Conservation (phyloP, 2,113 vertebrate genomes). For the Syngnathus typhle region DNA sequence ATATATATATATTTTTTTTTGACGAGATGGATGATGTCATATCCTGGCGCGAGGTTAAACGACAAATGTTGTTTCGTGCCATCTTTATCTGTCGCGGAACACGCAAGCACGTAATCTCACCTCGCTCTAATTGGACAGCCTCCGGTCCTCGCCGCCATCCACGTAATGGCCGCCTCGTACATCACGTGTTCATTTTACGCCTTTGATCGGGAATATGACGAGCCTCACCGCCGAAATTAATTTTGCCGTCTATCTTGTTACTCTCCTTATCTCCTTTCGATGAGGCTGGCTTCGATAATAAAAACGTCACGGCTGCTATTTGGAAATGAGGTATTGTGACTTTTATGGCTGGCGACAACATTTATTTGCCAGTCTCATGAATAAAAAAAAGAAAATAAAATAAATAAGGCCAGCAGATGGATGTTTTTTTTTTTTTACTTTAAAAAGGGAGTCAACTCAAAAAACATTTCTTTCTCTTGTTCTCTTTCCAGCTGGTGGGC, state of each 20-base stretch:
- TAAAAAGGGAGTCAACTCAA: too few species aligned
- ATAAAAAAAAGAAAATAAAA: background rate
- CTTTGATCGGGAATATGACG: conserved; percentile 25
- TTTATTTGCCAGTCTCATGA: conserved; percentile 33
- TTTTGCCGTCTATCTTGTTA: conserved; percentile 43
- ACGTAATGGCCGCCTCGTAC: conserved; percentile 7
- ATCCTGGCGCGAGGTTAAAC: conserved; percentile 22
- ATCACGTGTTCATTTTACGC: conserved; percentile 15
- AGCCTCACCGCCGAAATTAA: conserved; percentile 30
- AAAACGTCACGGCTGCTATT: conserved; percentile 55
- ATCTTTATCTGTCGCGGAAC: conserved; percentile 18
- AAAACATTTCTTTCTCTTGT: background rate
- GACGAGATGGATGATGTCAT: background rate
- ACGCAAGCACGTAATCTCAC: conserved; percentile 25
- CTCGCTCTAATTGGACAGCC: conserved; percentile 57
- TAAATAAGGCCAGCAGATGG: too few species aligned
- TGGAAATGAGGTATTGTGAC: conserved; percentile 51
- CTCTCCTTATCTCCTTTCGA: conserved; percentile 58
- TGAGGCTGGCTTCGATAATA: conserved; percentile 59
- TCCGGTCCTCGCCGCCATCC: conserved; percentile 23
- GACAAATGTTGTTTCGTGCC: conserved; percentile 9
- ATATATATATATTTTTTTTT: too few species aligned
- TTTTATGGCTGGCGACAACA: conserved; percentile 43
- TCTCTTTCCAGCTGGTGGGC: conserved; percentile 83
- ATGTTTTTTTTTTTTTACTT: background rate